Base-by-base conservation (phyloP, 2,113 vertebrate species). In the Rhea pennata region DNA sequence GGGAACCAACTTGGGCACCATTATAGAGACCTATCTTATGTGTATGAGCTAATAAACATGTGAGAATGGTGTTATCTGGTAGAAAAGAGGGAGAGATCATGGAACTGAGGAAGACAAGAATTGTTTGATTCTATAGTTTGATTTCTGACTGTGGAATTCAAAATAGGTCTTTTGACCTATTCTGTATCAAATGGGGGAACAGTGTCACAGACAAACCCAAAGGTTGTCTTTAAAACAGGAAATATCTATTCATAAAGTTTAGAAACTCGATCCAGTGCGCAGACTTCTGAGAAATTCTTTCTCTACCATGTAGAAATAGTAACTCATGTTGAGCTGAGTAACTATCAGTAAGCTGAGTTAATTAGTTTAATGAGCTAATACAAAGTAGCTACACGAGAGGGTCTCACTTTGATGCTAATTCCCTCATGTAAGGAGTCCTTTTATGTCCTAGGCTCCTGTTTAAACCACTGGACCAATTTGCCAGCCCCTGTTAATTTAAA, bases 291-390 rank as follows among this genome's bases (percentile, higher is more conserved):
- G 69, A 44, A 19, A 39, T 3, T 53, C 56, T 46, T 23, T 42
- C 74, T 44, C 70, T 39, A 39, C 82, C 82, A 36, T 1, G 1
- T 2, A 56, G 85, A 93, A 46, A 65, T n/a, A 71, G 56, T 39
- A 93, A 85, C 61, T 59, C 76, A 51, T 27, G n/a, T 50, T 19
- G 4, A 72, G 82, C 51, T 62, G 70, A 95, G 64, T 66, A 90
- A 93, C 78, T 76, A 86, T 50, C 44, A 88, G 75, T 46, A 90
- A 92, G 82, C 84, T 51, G 67, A 93, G 82, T 82, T 96, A 89
- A 86, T 95, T 93, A 95, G 40, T 70, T 91, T 96, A 94, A 96
- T 86, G 93, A 94, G 95, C 88, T 95, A 67, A 31, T 23, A 71
- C 75, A 74, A 84, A 93, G 79, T 65, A 95, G 87, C 88, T 75